Evolutionary conservation across 2,888 invertebrate species (phyloP).

Genomic region (Idaea dimidiata): DNA sequence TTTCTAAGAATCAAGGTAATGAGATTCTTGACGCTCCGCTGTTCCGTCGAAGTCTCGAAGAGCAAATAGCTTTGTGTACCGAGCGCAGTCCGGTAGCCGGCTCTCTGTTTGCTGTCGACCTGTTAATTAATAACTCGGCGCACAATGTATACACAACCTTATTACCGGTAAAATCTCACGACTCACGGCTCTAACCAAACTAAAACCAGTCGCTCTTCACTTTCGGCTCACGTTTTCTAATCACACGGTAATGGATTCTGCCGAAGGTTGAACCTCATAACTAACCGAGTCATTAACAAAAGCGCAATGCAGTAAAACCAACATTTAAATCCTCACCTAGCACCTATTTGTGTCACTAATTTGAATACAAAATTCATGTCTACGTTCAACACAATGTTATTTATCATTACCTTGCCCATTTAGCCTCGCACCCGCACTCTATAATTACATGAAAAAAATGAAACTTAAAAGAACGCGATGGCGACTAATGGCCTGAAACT

Average conservation of each 20-base stretch:
- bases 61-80: slow-evolving; percentile 69
- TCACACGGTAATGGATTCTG: slow-evolving; percentile 43
- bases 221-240: slow-evolving; percentile 65
- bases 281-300: slow-evolving; percentile 48
- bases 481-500: slow-evolving; percentile 79
- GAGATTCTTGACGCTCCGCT: slow-evolving; percentile 72
- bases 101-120: slow-evolving; percentile 78
- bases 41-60: slow-evolving; percentile 58
- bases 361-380: slow-evolving; percentile 79
- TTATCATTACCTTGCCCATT: slow-evolving; percentile 77
- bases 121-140: slow-evolving; percentile 80
- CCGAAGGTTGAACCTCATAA: slow-evolving; percentile 23
- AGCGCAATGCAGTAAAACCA: slow-evolving; percentile 54
- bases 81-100: slow-evolving; percentile 74
- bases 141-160: slow-evolving; percentile 77
- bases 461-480: slow-evolving; percentile 78
- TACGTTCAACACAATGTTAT: slow-evolving; percentile 74
- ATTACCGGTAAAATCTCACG: slow-evolving; percentile 80
- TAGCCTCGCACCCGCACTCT: slow-evolving; percentile 71
- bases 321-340: slow-evolving; percentile 69
- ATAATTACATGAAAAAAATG: slow-evolving; percentile 77
- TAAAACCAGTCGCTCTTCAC: slow-evolving; percentile 62
- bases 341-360: slow-evolving; percentile 70
- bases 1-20: slow-evolving; percentile 75
- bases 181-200: slow-evolving; percentile 70